Conservation (phyloP, 2,113 vertebrate genomes). For the Theristicus caerulescens region DNA sequence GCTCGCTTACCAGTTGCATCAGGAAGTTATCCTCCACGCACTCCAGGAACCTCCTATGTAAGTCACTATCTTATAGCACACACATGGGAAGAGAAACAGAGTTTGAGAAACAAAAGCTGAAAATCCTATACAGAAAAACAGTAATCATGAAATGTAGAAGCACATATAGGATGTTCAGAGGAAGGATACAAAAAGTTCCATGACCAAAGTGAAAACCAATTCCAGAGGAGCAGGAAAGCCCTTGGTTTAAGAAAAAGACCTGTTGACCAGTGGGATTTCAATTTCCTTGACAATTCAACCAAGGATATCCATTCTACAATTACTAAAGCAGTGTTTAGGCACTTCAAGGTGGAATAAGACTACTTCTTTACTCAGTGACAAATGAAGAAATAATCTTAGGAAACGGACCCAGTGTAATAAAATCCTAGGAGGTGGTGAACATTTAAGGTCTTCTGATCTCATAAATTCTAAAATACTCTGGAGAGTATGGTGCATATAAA, state of each 20-base stretch:
- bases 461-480: not conserved
- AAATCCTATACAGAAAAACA: not conserved
- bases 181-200: not conserved
- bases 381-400: not conserved
- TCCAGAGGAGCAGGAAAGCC: not conserved
- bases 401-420: constrained; percentile 2
- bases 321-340: constrained; percentile 14
- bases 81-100: not conserved
- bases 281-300: constrained; percentile 51
- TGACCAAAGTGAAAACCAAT: constrained; percentile 28
- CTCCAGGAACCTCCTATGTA: too few species aligned
- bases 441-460: constrained; percentile 7
- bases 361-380: not conserved
- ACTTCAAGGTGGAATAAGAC: constrained; percentile 3
- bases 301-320: constrained; percentile 4
- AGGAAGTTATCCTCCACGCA: too few species aligned
- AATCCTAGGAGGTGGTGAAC: not conserved
- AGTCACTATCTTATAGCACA: not conserved
- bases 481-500: not conserved
- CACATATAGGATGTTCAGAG: not conserved
- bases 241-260: not conserved
- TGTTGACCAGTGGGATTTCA: constrained; percentile 36
- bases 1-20: too few species aligned
- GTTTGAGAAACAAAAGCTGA: not conserved
- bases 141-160: not conserved